Percentiles rank a stretch among this genome's conserved stretches.
Conservation (phyloP, 2,888 invertebrate species). For the Calephelis perditalis region DNA sequence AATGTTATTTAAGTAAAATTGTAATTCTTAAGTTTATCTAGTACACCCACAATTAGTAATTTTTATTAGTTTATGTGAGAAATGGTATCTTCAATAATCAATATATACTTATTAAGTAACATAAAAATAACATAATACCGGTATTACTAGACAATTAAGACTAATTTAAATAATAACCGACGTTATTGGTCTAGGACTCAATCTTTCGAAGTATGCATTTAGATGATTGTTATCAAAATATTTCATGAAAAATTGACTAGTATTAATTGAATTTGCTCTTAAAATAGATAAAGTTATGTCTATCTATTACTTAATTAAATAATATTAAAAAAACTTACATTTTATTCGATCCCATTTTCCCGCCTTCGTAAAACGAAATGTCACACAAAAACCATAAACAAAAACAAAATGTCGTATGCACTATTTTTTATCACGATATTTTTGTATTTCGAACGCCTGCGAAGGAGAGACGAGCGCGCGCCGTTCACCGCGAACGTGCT, state of each 20-base stretch:
- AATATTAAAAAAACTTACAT: constrained; percentile 46
- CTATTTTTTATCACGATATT: constrained; percentile 38
- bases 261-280: too few species aligned
- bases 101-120: too few species aligned
- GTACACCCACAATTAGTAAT: too few species aligned
- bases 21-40: too few species aligned
- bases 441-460: constrained; percentile 41
- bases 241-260: too few species aligned
- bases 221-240: constrained; percentile 17
- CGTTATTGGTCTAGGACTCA: too few species aligned
- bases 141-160: not conserved
- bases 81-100: too few species aligned
- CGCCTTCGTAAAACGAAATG: constrained; percentile 40
- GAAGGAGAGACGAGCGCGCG: constrained; percentile 41
- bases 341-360: constrained; percentile 59
- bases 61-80: not conserved
- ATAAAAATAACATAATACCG: too few species aligned
- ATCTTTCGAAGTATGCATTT: not conserved
- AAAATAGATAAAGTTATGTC: too few species aligned
- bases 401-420: constrained; percentile 37
- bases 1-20: too few species aligned
- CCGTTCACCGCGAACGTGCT: constrained; percentile 57
- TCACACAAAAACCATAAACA: constrained; percentile 44
- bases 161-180: too few species aligned
- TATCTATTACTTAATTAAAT: not conserved